Base-by-base conservation (phyloP, 2,888 invertebrate species). In the Chaetoderma sp. region DNA sequence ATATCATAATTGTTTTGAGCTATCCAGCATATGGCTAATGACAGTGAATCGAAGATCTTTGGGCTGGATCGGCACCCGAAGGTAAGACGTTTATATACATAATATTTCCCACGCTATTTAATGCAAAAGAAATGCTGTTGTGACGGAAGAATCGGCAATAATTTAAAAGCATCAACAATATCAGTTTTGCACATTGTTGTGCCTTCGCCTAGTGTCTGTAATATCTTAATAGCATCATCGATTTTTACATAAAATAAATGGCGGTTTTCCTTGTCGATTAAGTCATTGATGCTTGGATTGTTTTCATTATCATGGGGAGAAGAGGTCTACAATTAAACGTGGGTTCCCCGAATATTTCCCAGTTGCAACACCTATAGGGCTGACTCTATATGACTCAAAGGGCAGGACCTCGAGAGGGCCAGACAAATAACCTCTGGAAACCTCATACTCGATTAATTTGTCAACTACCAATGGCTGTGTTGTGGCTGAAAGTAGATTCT, bases 261-360 rank as follows among this genome's bases (percentile, higher is more conserved):
- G 45, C 60, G 64, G 8, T 56, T n/a, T 13, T 69, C 61, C 62
- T 73, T 71, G 44, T 64, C 63, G 27, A 73, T 73, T 16, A 73
- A 27, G 16, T 65, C 58, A 39, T 69, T 73, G 1, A 73, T 56
- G 27, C 70, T 73, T 8, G 21, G 25, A 25, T 68, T 42, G 4
- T 39, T 16, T 16, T 8, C 4, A 47, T 65, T 45, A 16, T 72
- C 45, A 56, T 71, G 74, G 13, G 72, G 70, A 0, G 71, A 57
- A 8, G 69, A 71, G 16, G 54, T 74, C 74, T 3, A 72, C 50
- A 4, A 71, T 72, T 0, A n/a, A n/a, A n/a, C n/a, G n/a, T n/a
- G n/a, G n/a, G n/a, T n/a, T n/a, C n/a, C n/a, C n/a, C n/a, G n/a
- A n/a, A n/a, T n/a, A n/a, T n/a, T n/a, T n/a, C n/a, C n/a, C n/a